Base-by-base conservation (phyloP, 2,797 vertebrate genomes). In the Salarias fasciatus region DNA sequence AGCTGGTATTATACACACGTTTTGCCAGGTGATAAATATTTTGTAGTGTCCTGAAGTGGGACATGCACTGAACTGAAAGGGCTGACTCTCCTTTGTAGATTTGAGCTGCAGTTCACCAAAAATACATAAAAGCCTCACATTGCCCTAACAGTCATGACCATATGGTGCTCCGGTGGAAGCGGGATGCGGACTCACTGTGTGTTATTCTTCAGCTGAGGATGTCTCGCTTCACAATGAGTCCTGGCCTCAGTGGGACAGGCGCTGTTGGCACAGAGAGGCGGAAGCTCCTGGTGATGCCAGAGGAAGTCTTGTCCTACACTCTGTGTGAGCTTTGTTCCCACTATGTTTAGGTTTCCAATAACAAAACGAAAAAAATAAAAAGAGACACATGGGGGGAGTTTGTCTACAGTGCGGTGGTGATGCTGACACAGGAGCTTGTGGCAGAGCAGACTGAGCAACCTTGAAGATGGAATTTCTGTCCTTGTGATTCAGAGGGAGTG, bases 241-340 rank as follows among this genome's bases (percentile, higher is more conserved):
- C 70, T 74, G 75, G 79, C 78, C 88, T 74, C 90, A 82, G 89
- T 88, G 76, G 89, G 90, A 78, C 60, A 77, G 80, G 68, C 79
- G 77, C 52, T 45, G 13, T 84, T 92, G 92, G 91, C 89, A 75
- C 53, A 40, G 57, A 51, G 57, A 79, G 67, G 75, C 88, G 90
- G 92, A 93, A 92, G 88, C 88, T 86, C 89, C 90, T 72, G 83
- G 85, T 81, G 91, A 86, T 91, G 75, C 75, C 69, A 73, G 74
- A 89, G 87, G 89, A 92, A 92, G 86, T 81, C 63, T 70, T 88
- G 84, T 87, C 66, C 84, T 72, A 80, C 37, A 82, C 84, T 78
- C 87, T 72, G 77, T 83, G 74, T 86, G 84, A 84, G 83, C 76
- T 71, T 76, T 76, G 73, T 80, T 82, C 79, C 86, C 76, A 63